Conservation (phyloP, 2,113 vertebrate genomes). For the Dipodomys ordii region DNA sequence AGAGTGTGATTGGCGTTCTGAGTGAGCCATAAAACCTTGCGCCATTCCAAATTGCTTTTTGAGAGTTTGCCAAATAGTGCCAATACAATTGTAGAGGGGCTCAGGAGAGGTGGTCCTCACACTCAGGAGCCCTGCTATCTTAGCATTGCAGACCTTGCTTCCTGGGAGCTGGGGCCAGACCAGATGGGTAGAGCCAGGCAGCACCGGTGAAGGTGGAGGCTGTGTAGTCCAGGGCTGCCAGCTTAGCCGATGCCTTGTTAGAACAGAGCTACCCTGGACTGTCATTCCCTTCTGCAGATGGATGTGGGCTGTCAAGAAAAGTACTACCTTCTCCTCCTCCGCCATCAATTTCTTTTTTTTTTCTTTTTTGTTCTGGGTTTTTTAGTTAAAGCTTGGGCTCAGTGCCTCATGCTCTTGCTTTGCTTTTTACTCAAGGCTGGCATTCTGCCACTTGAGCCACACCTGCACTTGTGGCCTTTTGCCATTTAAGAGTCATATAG, state of each 20-base stretch:
- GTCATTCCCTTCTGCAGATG: not conserved
- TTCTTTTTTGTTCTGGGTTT: too few species aligned
- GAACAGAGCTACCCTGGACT: fast-evolving
- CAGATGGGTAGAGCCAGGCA: not conserved
- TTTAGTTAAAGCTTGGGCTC: too few species aligned
- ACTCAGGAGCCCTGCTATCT: not conserved
- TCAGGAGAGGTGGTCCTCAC: not conserved
- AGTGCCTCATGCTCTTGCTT: too few species aligned
- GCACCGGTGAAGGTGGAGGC: not conserved
- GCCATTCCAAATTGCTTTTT: not conserved
- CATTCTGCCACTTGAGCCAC: too few species aligned
- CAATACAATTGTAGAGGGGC: fast-evolving
- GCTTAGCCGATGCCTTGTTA: not conserved
- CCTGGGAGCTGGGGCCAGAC: not conserved
- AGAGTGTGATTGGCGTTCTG: not conserved
- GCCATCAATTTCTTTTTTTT: too few species aligned
- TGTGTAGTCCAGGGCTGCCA: too few species aligned
- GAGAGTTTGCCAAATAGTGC: not conserved
- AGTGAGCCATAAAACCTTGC: not conserved
- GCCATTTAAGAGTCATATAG: too few species aligned
- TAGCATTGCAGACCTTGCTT: too few species aligned
- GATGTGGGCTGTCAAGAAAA: too few species aligned
- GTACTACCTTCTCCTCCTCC: too few species aligned
- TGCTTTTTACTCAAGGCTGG: too few species aligned
- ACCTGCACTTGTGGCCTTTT: too few species aligned